Conservation (phyloP, 2,888 invertebrate species). For the Vesta saturnalis region DNA sequence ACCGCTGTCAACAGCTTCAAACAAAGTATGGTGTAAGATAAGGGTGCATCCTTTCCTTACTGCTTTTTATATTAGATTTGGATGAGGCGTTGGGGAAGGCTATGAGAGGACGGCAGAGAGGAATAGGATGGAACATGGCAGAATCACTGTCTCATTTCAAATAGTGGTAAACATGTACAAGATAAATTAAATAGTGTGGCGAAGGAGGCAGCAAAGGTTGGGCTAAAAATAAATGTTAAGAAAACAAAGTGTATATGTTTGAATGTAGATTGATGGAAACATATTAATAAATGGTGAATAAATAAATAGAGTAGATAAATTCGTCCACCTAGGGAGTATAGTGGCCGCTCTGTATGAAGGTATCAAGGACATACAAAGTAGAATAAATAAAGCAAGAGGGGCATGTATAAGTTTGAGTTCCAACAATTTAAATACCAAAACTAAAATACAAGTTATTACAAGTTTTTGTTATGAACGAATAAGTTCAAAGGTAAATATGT, state of each 20-base stretch:
- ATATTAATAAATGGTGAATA: conserved; percentile 2
- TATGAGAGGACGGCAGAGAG: no score
- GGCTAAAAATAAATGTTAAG: neutral
- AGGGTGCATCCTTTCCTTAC: conserved; percentile 5
- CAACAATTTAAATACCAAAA: conserved; percentile 5
- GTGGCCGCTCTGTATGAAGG: neutral
- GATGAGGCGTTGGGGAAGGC: neutral
- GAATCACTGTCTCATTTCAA: no score
- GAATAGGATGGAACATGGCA: conserved; percentile 17
- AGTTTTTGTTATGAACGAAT: no score
- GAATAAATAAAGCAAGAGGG: conserved; percentile 3
- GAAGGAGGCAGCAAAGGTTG: neutral
- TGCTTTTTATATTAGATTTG: neutral
- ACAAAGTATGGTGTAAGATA: conserved; percentile 12
- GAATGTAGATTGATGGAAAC: no score
- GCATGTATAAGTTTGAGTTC: neutral
- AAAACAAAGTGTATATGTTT: conserved; percentile 6
- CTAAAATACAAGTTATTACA: conserved; percentile 5
- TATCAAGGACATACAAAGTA: neutral
- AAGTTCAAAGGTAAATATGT: no score
- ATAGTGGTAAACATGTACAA: conserved; percentile 7
- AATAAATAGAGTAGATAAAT: conserved; percentile 4
- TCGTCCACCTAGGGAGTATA: neutral
- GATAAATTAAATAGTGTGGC: conserved; percentile 16
- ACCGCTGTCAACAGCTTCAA: neutral